Evolutionary conservation across 2,888 invertebrate genomes (phyloP).

Genomic region (Argyresthia albistria): DNA sequence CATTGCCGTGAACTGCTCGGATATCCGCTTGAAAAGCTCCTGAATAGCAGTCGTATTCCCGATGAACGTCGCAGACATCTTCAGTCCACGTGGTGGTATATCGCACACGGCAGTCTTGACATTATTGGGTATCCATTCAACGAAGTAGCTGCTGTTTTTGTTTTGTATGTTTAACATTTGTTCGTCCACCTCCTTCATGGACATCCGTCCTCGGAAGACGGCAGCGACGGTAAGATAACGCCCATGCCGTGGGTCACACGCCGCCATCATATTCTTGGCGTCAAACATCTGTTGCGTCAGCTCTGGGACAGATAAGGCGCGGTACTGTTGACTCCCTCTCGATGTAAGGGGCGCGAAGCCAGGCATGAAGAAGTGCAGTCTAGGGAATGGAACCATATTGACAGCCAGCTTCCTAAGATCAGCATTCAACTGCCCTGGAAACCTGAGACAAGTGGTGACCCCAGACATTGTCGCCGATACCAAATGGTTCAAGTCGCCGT

Average conservation of each 20-base stretch:
- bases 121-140: slow-evolving; percentile 87
- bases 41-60: slow-evolving; percentile 91
- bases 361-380: slow-evolving; percentile 71
- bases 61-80: slow-evolving; percentile 91
- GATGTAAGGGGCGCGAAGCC: slow-evolving; percentile 81
- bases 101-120: slow-evolving; percentile 86
- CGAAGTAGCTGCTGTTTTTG: slow-evolving; percentile 84
- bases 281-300: slow-evolving; percentile 77
- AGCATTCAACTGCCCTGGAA: slow-evolving; percentile 62
- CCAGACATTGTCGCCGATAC: slow-evolving; percentile 91
- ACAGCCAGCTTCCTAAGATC: slow-evolving; percentile 58
- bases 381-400: slow-evolving; percentile 77
- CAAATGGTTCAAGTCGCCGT: slow-evolving; percentile 86
- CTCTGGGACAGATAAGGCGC: slow-evolving; percentile 92
- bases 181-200: slow-evolving; percentile 93
- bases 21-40: slow-evolving; percentile 88
- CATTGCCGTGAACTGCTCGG: slow-evolving; percentile 92
- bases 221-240: slow-evolving; percentile 92
- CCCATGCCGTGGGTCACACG: slow-evolving; percentile 92
- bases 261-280: slow-evolving; percentile 89
- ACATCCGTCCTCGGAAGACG: slow-evolving; percentile 91
- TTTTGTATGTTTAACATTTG: slow-evolving; percentile 84
- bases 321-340: slow-evolving; percentile 89
- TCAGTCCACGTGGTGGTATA: slow-evolving; percentile 81
- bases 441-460: slow-evolving; percentile 85